Base-by-base conservation (phyloP, 2,797 vertebrate genomes). In the Muraenolepis orangiensis region DNA sequence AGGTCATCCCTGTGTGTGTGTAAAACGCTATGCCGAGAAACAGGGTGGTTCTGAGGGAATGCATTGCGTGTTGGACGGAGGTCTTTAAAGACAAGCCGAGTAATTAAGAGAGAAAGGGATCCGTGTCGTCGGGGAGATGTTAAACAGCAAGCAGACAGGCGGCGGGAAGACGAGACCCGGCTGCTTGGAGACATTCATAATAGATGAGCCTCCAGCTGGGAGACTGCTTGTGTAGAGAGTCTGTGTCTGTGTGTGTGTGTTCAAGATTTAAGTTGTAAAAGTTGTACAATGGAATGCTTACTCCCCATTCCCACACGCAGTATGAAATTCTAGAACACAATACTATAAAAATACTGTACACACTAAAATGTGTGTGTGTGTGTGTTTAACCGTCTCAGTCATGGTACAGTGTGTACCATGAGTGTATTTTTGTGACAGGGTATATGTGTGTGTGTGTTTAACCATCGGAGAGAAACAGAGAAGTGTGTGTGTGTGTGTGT, bases 131-230 rank as follows among this genome's bases (percentile, higher is more conserved):
- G 57, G n/a, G 57, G 57, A 64, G 23, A 64, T 13, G 57, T 64
- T 12, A 70, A n/a, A 71, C 70, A 36, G 51, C 72, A 72, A n/a
- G 72, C 23, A 16, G 32, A 14, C 70, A 73, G 66, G 74, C 10
- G 23, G 30, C 51, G 36, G 14, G 30, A 71, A 80, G 46, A 23
- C 28, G 2, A 0, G 20, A 69, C 10, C 67, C 31, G 61, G 61
- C 74, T 23, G 29, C 34, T 34, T 46, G 42, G 46, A 4, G 20
- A 23, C 36, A 29, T 73, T 26, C 32, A 75, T 79, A 31, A 77
- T 80, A 72, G 26, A 82, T 74, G 71, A 74, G 74, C 68, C 71
- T 73, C 64, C 32, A 72, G 70, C 40, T 66, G 30, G 71, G 23
- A 64, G 23, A 6, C 6, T 38, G 36, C 10, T 1, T 38, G 36